Evolutionary conservation across 2,113 vertebrate species (phyloP), one percentile per base, ranked within the genome.

Genomic region (Ovis canadensis): DNA sequence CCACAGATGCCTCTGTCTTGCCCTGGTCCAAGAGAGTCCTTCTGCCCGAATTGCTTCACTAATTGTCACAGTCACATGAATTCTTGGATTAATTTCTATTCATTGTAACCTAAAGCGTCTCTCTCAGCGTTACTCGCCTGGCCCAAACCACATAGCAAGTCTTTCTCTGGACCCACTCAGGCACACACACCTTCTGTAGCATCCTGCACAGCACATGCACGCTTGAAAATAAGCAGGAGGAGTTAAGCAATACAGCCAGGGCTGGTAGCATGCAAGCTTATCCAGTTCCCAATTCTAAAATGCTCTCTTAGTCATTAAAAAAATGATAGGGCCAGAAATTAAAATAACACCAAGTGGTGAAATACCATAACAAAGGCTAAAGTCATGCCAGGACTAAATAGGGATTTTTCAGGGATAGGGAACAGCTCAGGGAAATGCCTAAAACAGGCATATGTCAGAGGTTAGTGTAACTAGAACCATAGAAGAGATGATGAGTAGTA

Each of bases 191-290:
- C 16, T 33, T 62, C 25, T 25, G 1, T 82, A 55, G 11, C 13
- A 29, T n/a, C 5, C 81, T 36, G 7, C 1, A 0, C 3, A 25
- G 3, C 17, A 54, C 11, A 4, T 33, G 50, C 50, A 92, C 13
- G 33, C 19, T 40, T 57, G 15, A 17, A 71, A 48, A 36, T 33
- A 16, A 82, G 45, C 21, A 86, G 6, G 31, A 23, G 33, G 33
- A 29, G 5, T 6, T 19, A 12, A 2, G 4, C 2, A 55, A 13
- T 2, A 31, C 1, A 45, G 9, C 4, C 3, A 27, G 27, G 0
- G 17, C 14, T 54, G 36, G 17, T 23, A 5, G 33, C 67, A 27
- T 17, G 6, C 7, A 48, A 4, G 23, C 19, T 45, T 17, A 82
- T 45, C 45, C 57, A 50, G 74, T 7, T 62, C 0, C 19, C 3